These are phyloP conservation scores for Macrostomum lignano DNA, from an alignment of 1,140 invertebrate species.

Conservation along the genomic window DNA sequence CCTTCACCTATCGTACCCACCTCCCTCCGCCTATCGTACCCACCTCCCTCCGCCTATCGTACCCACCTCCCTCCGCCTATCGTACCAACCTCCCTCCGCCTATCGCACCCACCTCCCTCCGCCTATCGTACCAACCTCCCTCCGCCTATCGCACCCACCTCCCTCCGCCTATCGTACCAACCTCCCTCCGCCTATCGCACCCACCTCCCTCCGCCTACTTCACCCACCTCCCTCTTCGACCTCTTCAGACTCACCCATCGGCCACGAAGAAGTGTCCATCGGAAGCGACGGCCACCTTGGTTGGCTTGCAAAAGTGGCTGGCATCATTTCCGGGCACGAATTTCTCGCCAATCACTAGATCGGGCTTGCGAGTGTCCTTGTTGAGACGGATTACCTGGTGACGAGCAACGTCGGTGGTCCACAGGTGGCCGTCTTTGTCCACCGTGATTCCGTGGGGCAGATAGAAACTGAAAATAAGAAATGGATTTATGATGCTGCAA, in stretches of 20 bases:
- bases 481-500: background rate
- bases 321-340: conserved; percentile 49
- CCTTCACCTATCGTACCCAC: too few relatives aligned
- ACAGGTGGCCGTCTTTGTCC: conserved; percentile 54
- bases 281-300: conserved; percentile 50
- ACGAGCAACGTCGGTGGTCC: conserved; percentile 78
- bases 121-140: too few relatives aligned
- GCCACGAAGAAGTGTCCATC: conserved; percentile 68
- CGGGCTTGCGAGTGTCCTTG: conserved; percentile 16
- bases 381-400: conserved; percentile 42
- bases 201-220: too few relatives aligned
- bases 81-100: too few relatives aligned
- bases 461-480: conserved; percentile 41
- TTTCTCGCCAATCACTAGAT: conserved; percentile 45
- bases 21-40: too few relatives aligned
- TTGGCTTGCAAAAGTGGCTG: conserved; percentile 62
- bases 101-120: too few relatives aligned
- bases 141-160: too few relatives aligned
- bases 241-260: conserved; percentile 41
- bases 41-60: too few relatives aligned
- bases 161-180: too few relatives aligned
- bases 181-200: too few relatives aligned
- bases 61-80: too few relatives aligned
- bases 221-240: too few relatives aligned
- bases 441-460: conserved; percentile 74